Percentiles rank a stretch among this genome's conserved stretches.
Conservation (phyloP, 1,140 invertebrate species). For the Rhysida immarginata region DNA sequence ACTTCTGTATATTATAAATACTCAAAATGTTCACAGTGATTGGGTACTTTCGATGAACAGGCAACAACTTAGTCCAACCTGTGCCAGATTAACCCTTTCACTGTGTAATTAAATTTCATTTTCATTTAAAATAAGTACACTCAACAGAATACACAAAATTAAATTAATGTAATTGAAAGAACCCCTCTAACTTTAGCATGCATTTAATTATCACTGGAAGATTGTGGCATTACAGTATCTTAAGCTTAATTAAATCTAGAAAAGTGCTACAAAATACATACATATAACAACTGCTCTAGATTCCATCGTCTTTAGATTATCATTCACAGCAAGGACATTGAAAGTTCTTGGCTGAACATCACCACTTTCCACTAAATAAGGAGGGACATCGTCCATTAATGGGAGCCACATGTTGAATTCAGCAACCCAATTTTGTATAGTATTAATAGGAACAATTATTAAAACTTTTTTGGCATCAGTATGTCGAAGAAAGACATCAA, state of each 20-base stretch:
- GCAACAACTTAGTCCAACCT: no score
- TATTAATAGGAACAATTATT: constrained; percentile 98
- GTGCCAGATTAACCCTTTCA: no score
- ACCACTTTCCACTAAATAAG: constrained; percentile 15
- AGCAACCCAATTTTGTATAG: constrained; percentile 92
- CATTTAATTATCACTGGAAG: no score
- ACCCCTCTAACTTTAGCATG: no score
- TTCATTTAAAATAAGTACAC: no score
- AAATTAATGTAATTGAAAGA: no score
- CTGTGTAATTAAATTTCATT: no score
- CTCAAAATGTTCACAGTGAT: no score
- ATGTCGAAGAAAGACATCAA: constrained; percentile 84
- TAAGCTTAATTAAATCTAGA: neutral
- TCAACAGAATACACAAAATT: no score
- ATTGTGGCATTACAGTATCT: no score
- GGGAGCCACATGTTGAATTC: constrained; percentile 97
- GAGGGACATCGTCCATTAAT: constrained; percentile 25
- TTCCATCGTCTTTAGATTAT: constrained; percentile 78
- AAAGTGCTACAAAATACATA: constrained; percentile 18
- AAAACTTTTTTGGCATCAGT: constrained; percentile 77
- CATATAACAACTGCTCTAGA: constrained; percentile 56
- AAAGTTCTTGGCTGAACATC: constrained; percentile 54
- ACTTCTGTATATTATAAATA: no score
- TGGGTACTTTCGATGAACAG: no score
- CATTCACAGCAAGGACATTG: constrained; percentile 77